phyloP scores from a whole-genome alignment of 2,113 vertebrate genomes.

The Thinocorus orbignyianus region DNA sequence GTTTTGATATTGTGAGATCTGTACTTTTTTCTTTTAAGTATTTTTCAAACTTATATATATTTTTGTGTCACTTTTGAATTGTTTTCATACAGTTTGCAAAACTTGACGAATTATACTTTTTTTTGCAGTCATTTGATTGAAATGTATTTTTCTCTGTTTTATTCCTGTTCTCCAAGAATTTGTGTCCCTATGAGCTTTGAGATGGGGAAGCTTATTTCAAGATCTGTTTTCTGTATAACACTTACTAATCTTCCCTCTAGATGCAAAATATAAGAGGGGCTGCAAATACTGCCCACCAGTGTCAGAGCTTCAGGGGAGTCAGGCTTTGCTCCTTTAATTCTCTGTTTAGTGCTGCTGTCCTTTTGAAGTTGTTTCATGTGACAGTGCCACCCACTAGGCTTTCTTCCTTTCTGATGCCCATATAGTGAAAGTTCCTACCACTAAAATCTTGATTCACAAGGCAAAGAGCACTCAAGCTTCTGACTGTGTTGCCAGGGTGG shows the following conservation, averaged over 20 bases:
- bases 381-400: not conserved
- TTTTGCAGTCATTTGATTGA: conserved; percentile 23
- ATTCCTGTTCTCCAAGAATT: not conserved
- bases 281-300: not conserved
- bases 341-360: not conserved
- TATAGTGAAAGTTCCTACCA: not conserved
- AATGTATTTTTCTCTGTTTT: conserved; percentile 46
- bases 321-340: not conserved
- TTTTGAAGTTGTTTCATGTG: not conserved
- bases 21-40: conserved; percentile 51
- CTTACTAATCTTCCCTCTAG: not conserved
- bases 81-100: conserved; percentile 59
- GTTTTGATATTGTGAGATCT: conserved; percentile 61
- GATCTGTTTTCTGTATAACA: not conserved
- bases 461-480: not conserved
- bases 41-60: conserved; percentile 63
- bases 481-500: not conserved
- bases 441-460: not conserved
- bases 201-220: conserved; percentile 1
- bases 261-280: not conserved
- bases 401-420: not conserved
- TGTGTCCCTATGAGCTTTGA: not conserved
- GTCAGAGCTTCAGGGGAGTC: not conserved
- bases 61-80: conserved; percentile 65
- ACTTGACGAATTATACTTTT: conserved; percentile 60